Evolutionary conservation across 2,888 invertebrate species (phyloP).

Genomic region (Crossocerus cetratus): DNA sequence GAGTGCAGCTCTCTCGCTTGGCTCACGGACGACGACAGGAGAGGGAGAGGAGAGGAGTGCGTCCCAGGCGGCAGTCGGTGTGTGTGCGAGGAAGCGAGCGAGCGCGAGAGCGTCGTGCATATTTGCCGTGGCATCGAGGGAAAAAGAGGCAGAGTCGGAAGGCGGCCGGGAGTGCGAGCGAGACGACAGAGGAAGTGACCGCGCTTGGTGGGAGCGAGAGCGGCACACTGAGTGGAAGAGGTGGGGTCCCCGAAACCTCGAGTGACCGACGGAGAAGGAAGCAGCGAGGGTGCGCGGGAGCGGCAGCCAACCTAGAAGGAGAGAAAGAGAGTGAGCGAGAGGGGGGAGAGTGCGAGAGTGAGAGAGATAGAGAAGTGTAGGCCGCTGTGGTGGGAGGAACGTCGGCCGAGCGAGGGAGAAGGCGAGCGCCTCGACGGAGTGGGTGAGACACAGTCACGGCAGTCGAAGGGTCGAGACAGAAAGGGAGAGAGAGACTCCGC

Average conservation of each 20-base stretch:
- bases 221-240: slow-evolving; percentile 29
- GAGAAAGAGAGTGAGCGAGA: neutral
- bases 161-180: slow-evolving; percentile 25
- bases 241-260: slow-evolving; percentile 20
- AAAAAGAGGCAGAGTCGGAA: slow-evolving; percentile 17
- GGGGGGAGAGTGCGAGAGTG: slow-evolving; percentile 5
- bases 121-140: slow-evolving; percentile 27
- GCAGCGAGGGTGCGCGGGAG: slow-evolving; percentile 22
- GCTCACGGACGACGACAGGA: neutral
- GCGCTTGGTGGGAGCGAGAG: slow-evolving; percentile 24
- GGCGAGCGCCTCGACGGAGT: slow-evolving; percentile 8
- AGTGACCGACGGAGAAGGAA: slow-evolving; percentile 9
- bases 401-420: slow-evolving; percentile 8
- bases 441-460: no score
- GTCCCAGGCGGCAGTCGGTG: slow-evolving; percentile 22
- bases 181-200: slow-evolving; percentile 18
- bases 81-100: slow-evolving; percentile 25
- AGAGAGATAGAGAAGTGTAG: slow-evolving; percentile 33
- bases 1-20: no score
- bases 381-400: slow-evolving; percentile 22
- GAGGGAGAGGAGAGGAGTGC: neutral
- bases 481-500: slow-evolving; percentile 12
- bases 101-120: slow-evolving; percentile 27
- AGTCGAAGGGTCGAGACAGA: slow-evolving; percentile 14
- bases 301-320: neutral